These are phyloP conservation scores for Diploptera punctata DNA, from an alignment of 2,888 invertebrate genomes.

Conservation along the genomic window DNA sequence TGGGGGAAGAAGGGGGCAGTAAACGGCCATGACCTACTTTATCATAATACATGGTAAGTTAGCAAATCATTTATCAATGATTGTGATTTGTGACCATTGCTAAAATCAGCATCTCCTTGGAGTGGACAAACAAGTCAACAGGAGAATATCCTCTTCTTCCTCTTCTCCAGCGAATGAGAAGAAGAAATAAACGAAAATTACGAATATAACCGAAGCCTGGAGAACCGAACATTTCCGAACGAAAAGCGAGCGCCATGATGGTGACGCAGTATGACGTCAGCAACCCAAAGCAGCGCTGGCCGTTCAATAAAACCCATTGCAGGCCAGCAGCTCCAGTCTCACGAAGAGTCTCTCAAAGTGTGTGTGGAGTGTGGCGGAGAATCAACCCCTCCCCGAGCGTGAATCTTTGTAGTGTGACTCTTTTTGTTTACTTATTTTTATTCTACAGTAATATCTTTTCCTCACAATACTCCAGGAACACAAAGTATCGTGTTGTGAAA, in stretches of 20 bases:
- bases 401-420: slow-evolving; percentile 13
- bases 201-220: background rate
- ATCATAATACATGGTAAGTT: too few relatives aligned
- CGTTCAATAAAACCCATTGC: slow-evolving; percentile 46
- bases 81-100: too few relatives aligned
- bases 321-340: slow-evolving; percentile 36
- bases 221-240: background rate
- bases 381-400: slow-evolving; percentile 6
- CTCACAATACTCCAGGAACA: slow-evolving; percentile 1
- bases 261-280: slow-evolving; percentile 50
- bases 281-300: slow-evolving; percentile 27
- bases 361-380: slow-evolving; percentile 35
- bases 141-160: too few relatives aligned
- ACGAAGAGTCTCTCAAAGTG: slow-evolving; percentile 34
- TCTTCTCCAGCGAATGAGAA: too few relatives aligned
- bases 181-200: background rate
- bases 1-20: too few relatives aligned
- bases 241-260: slow-evolving; percentile 34
- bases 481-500: background rate
- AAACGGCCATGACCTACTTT: too few relatives aligned
- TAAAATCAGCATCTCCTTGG: too few relatives aligned
- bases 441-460: slow-evolving; percentile 19
- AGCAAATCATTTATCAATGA: too few relatives aligned
- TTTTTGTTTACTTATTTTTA: background rate
- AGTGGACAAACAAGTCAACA: too few relatives aligned